Percentiles rank a stretch among this genome's conserved stretches.
phyloP scores from a whole-genome alignment of 2,113 vertebrate species.

The Heptranchias perlo region DNA sequence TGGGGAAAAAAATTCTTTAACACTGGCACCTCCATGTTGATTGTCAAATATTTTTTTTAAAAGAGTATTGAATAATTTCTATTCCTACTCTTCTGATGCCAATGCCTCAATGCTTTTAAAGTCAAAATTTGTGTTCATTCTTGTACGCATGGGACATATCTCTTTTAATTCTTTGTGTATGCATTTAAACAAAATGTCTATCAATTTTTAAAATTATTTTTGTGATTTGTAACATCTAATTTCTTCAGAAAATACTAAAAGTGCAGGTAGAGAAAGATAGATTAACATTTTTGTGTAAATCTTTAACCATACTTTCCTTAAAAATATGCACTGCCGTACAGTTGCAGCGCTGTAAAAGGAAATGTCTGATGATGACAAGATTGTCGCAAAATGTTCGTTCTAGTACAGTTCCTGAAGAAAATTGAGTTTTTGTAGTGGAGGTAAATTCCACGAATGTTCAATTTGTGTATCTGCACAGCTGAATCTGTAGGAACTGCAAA shows the following conservation, averaged over 20 bases:
- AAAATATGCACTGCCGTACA: not conserved
- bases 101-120: not conserved
- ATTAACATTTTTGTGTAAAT: not conserved
- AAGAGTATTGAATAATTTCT: not conserved
- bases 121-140: not conserved
- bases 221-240: not conserved
- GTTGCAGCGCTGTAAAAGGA: not conserved
- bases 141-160: not conserved
- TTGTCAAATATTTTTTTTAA: slow-evolving; percentile 17
- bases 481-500: not conserved
- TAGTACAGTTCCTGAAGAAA: not conserved
- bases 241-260: not conserved
- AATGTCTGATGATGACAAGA: not conserved
- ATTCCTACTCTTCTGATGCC: not conserved
- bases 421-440: not conserved
- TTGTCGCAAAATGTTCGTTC: not conserved
- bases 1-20: not conserved
- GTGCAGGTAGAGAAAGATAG: not conserved
- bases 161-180: not conserved
- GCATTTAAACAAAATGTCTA: not conserved
- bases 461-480: not conserved
- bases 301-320: not conserved
- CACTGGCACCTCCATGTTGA: not conserved
- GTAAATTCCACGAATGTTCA: too few species aligned
- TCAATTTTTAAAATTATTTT: not conserved